Evolutionary conservation across 2,797 vertebrate genomes (phyloP), one percentile per base, ranked within the genome.

Genomic region (Ispidina picta): DNA sequence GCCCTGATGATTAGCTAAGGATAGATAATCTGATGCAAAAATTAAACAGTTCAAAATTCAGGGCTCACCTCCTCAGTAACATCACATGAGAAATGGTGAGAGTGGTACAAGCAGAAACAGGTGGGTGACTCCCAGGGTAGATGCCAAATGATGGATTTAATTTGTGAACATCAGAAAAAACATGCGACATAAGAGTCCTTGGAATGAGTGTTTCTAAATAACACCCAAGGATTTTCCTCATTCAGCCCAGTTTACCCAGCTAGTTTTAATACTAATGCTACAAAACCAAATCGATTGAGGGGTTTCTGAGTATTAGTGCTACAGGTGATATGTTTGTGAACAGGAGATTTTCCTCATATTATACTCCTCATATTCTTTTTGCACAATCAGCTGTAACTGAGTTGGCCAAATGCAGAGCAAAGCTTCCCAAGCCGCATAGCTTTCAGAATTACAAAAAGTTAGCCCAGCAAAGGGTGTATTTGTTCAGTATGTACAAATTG

Each of bases 401-500:
- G 62, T 64, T n/a, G 48, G 39, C 83, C 90, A 91, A 89, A 76
- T 52, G 84, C 28, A 28, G 44, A 35, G 37, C 51, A 89, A 64
- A 82, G 81, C 73, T 94, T 86, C 39, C 59, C 15, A 75, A 93
- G 66, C 92, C 91, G 69, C 43, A 51, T 0, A 91, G 91, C 69
- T 94, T 94, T 94, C 81, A 77, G 90, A 91, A 95, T 86, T 91
- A 92, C 81, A 75, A 94, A 77, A 80, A 87, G 54, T 66, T 81
- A 63, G 62, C 22, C 43, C 75, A 86, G 90, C 86, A 95, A 94
- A 96, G 83, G 76, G 71, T 60, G 86, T 51, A 81, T 93, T 97
- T 95, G 89, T 54, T 62, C 91, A 86, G 64, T 92, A 54, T 10
- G 41, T 77, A 90, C 46, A 90, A 92, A 95, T 51, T 72, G 51